Percentiles rank a stretch among this genome's conserved stretches.
These are phyloP conservation scores for Coluber constrictor DNA, from an alignment of 2,797 vertebrate genomes.

Conservation along the genomic window DNA sequence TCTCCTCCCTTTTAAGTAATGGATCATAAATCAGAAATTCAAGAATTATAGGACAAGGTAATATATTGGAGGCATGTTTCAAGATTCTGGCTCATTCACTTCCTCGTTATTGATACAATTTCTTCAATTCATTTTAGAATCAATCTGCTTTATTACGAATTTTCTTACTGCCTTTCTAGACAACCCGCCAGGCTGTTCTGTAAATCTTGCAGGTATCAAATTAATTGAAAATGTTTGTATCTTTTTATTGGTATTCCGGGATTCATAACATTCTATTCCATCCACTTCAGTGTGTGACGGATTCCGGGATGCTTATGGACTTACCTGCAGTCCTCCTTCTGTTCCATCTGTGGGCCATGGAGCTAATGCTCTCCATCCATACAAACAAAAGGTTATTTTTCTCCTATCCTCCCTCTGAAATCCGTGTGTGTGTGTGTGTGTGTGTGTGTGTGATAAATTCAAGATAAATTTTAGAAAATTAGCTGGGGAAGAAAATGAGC, in stretches of 20 bases:
- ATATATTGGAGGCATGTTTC: neutral
- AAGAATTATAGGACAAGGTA: conserved; percentile 27
- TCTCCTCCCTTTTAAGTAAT: neutral
- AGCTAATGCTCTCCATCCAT: too few species aligned
- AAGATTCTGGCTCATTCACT: accelerated
- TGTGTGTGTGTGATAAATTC: neutral
- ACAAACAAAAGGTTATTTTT: too few species aligned
- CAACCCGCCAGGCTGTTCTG: neutral
- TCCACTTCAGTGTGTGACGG: neutral
- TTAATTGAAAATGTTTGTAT: neutral
- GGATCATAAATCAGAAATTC: neutral
- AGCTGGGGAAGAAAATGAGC: neutral
- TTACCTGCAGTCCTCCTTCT: neutral
- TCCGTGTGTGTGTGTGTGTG: neutral
- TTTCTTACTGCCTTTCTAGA: neutral
- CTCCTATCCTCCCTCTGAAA: too few species aligned
- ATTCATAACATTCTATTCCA: neutral
- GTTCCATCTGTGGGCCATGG: neutral
- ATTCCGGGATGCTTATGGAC: neutral
- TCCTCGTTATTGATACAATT: neutral
- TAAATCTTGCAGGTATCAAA: neutral
- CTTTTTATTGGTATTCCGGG: neutral
- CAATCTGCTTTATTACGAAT: neutral
- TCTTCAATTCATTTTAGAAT: neutral
- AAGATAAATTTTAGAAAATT: neutral